phyloP scores from a whole-genome alignment of 2,888 invertebrate genomes.

The Pherbina coryleti region DNA sequence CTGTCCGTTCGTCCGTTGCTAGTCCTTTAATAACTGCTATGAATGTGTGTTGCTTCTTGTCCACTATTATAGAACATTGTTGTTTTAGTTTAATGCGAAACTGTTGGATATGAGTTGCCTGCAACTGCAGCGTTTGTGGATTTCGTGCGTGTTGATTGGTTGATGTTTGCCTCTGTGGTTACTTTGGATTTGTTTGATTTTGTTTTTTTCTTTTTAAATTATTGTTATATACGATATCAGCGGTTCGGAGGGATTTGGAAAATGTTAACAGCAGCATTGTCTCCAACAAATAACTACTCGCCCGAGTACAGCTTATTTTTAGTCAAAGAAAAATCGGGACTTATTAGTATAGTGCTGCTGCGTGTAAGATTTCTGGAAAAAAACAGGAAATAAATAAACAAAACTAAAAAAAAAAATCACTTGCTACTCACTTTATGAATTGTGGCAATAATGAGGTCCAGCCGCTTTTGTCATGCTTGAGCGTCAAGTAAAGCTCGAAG shows the following conservation, averaged over 20 bases:
- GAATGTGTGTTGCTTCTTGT: not conserved
- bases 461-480: constrained; percentile 87
- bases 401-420: constrained; percentile 12
- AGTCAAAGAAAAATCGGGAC: constrained; percentile 88
- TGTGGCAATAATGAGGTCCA: constrained; percentile 91
- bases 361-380: constrained; percentile 82
- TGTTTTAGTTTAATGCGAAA: constrained; percentile 45
- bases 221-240: constrained; percentile 37
- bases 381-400: too few relatives aligned
- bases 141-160: not conserved
- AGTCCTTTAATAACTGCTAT: not conserved
- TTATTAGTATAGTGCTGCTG: constrained; percentile 89
- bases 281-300: constrained; percentile 55
- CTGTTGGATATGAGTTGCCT: constrained; percentile 30
- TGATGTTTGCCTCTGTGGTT: constrained; percentile 2
- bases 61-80: constrained; percentile 11
- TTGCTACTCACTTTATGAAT: constrained; percentile 84
- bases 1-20: constrained; percentile 1
- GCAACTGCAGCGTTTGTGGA: constrained; percentile 40
- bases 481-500: constrained; percentile 89
- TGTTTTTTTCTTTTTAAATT: constrained; percentile 9
- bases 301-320: constrained; percentile 90
- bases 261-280: not conserved
- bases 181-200: constrained; percentile 34
- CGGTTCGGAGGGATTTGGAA: constrained; percentile 54